Evolutionary conservation across 2,113 vertebrate species (phyloP).

Genomic region (Tretioscincus oriximinensis): DNA sequence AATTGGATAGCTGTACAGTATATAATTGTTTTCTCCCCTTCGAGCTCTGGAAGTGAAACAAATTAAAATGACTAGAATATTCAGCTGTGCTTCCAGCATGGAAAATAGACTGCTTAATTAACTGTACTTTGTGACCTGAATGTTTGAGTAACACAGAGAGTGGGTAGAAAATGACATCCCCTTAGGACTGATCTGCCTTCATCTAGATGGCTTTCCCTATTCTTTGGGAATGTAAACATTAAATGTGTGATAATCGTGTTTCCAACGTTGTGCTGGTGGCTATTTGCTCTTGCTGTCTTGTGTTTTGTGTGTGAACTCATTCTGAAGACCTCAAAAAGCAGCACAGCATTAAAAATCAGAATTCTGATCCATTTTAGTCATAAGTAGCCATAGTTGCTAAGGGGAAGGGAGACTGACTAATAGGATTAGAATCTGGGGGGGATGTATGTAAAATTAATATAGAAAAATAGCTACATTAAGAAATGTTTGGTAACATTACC

Average conservation of each 20-base stretch:
- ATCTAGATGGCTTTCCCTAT: conserved; percentile 14
- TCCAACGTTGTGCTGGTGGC: conserved; percentile 8
- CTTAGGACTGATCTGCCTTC: background rate
- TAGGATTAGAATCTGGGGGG: background rate
- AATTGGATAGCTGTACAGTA: conserved; percentile 4
- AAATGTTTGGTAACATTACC: background rate
- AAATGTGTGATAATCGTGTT: background rate
- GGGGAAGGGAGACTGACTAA: accelerated
- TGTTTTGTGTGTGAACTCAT: background rate
- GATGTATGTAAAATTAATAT: background rate
- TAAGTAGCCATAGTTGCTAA: background rate
- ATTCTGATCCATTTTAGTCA: background rate
- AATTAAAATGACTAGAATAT: conserved; percentile 44
- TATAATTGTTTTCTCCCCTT: conserved; percentile 39
- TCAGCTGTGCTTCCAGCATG: conserved; percentile 45
- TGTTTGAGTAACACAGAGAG: conserved; percentile 12
- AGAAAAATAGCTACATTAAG: background rate
- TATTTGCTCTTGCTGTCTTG: background rate
- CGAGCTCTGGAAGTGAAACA: conserved; percentile 23
- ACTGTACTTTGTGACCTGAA: conserved; percentile 47
- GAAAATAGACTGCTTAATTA: conserved; percentile 51
- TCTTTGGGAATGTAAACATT: conserved; percentile 27
- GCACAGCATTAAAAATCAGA: background rate
- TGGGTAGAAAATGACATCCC: conserved; percentile 23
- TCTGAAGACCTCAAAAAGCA: background rate